phyloP scores from a whole-genome alignment of 2,113 vertebrate genomes.

The Neofelis nebulosa region DNA sequence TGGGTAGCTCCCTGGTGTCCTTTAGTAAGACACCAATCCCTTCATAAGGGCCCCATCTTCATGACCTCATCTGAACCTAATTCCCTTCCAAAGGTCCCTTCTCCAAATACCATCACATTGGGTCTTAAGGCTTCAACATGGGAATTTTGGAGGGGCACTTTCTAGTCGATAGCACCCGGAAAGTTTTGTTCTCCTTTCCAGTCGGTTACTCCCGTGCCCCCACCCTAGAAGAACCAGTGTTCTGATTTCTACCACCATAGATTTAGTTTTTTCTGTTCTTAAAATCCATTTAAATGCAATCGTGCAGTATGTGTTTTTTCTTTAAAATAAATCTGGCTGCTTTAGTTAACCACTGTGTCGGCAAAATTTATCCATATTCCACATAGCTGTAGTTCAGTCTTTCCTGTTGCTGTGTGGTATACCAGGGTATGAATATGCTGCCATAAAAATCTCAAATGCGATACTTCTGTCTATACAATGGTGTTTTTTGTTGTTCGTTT shows the following conservation, averaged over 20 bases:
- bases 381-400: not conserved
- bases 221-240: not conserved
- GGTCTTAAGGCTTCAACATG: not conserved
- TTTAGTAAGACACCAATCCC: not conserved
- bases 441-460: not conserved
- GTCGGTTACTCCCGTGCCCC: accelerated
- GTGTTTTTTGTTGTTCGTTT: no score
- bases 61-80: not conserved
- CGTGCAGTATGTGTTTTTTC: not conserved
- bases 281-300: not conserved
- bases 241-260: not conserved
- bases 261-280: slow-evolving; percentile 20
- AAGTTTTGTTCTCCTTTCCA: not conserved
- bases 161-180: not conserved
- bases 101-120: not conserved
- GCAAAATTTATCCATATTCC: not conserved
- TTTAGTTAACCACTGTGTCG: not conserved
- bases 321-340: not conserved
- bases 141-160: not conserved
- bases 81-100: not conserved
- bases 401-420: not conserved
- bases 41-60: not conserved
- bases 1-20: not conserved
- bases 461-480: not conserved
- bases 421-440: not conserved